Base-by-base conservation (phyloP, 2,797 vertebrate genomes). In the Acridotheres tristis region DNA sequence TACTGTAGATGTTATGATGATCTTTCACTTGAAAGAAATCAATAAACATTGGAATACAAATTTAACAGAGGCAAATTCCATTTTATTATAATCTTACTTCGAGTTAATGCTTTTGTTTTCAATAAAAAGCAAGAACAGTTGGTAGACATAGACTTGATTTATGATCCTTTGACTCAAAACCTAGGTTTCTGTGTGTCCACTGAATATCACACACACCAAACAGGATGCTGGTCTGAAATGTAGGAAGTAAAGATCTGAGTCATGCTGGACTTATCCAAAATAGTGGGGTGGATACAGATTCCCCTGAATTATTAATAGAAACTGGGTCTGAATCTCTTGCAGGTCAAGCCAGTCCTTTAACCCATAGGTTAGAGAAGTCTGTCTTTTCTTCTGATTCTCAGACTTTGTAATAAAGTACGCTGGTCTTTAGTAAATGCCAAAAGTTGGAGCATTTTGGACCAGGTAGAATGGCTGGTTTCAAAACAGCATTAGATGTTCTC, bases 1-100 rank as follows among this genome's bases (percentile, higher is more conserved):
- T 96, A 83, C 80, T 96, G 48, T 89, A 93, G 58, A 66, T 95
- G 45, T 88, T 94, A 61, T 93, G 69, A 67, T 73, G 73, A 13
- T 19, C 61, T 96, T 97, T 96, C 66, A 58, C 58, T 94, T 86
- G 48, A 81, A 53, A 91, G 90, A 96, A 96, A 91, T 63, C 89
- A 13, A 93, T 65, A 89, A 84, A 21, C 47, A 9, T 82, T 1
- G 6, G 74, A 78, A 96, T 65, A 65, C 29, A 20, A 80, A 57
- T 82, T 89, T 83, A 91, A 61, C 18, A 38, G 58, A 85, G 40
- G n/a, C 14, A n/a, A 92, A 69, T 65, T 85, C 23, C 43, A 45
- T 91, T 82, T 90, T 79, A 62, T 88, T 71, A 23, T 36, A 90
- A 19, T 26, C 34, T 79, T 88, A 48, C n/a, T 86, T 78, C 69